phyloP scores from a whole-genome alignment of 92 coral and sea anemone genomes.

The Muricea muricata region DNA sequence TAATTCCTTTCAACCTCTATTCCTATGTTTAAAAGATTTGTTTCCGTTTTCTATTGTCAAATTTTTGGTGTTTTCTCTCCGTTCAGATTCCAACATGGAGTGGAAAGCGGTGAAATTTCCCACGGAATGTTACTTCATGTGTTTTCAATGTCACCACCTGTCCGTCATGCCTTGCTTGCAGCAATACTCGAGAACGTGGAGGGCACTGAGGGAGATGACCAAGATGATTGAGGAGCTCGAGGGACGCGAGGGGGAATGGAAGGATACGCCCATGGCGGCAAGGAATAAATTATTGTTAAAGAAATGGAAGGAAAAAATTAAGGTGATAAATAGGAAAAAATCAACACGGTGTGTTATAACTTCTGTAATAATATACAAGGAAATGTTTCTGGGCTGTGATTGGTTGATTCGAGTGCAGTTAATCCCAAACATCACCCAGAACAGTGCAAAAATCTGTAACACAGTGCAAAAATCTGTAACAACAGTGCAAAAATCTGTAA shows the following conservation, averaged over 20 bases:
- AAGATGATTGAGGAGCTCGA: constrained; percentile 92
- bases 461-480: too few species aligned
- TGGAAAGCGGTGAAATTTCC: constrained; percentile 91
- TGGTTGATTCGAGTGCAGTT: too few species aligned
- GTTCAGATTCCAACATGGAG: constrained; percentile 46
- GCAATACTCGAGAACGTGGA: constrained; percentile 80
- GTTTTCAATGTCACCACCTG: constrained; percentile 84
- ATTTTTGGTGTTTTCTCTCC: background rate
- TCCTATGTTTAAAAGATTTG: too few species aligned
- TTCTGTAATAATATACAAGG: too few species aligned
- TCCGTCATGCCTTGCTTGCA: constrained; percentile 87
- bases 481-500: too few species aligned
- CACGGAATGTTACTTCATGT: constrained; percentile 97
- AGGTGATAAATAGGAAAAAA: too few species aligned
- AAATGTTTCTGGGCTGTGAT: too few species aligned
- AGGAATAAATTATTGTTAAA: constrained; percentile 83
- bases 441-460: too few species aligned
- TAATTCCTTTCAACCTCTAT: too few species aligned
- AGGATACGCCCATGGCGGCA: constrained; percentile 88
- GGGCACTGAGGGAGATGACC: constrained; percentile 86
- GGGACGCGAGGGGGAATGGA: constrained; percentile 92
- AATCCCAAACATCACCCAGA: too few species aligned
- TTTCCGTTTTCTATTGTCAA: too few species aligned
- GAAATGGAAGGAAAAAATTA: constrained; percentile 93
- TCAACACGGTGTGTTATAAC: too few species aligned